These are phyloP conservation scores for Electrophaes corylata DNA, from an alignment of 2,888 invertebrate genomes.

Conservation along the genomic window DNA sequence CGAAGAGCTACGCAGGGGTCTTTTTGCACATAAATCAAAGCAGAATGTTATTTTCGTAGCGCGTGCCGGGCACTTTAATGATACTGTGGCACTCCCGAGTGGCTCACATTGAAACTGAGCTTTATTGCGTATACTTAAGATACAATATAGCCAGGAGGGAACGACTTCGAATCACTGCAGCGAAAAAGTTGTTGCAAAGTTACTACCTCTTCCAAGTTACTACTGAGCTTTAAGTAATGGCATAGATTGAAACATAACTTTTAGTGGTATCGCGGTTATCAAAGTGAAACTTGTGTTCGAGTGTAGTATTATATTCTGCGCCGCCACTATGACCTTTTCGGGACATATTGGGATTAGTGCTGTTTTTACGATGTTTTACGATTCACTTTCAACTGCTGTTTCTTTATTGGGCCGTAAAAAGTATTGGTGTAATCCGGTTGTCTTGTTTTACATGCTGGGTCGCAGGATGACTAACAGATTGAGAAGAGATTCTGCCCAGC, in stretches of 20 bases:
- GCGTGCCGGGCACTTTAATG: background rate
- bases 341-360: constrained; percentile 75
- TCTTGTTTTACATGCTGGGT: constrained; percentile 43
- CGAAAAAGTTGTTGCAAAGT: background rate
- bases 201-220: background rate
- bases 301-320: constrained; percentile 5
- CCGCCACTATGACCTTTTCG: constrained; percentile 68
- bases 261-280: background rate
- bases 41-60: constrained; percentile 72
- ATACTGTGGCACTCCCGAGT: background rate
- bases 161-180: background rate
- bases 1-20: constrained; percentile 62
- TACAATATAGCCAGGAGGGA: background rate
- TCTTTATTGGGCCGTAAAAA: constrained; percentile 68
- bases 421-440: constrained; percentile 48
- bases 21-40: constrained; percentile 82
- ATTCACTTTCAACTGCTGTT: constrained; percentile 70
- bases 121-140: background rate
- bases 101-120: constrained; percentile 1
- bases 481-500: constrained; percentile 30
- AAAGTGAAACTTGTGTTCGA: constrained; percentile 1
- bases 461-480: constrained; percentile 25
- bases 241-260: background rate
- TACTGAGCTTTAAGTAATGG: background rate
- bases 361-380: constrained; percentile 79